A percentile compares a stretch with the other conserved stretches of the same genome.
phyloP scores from a whole-genome alignment of 1,140 invertebrate species.

The Holotrichia oblita region DNA sequence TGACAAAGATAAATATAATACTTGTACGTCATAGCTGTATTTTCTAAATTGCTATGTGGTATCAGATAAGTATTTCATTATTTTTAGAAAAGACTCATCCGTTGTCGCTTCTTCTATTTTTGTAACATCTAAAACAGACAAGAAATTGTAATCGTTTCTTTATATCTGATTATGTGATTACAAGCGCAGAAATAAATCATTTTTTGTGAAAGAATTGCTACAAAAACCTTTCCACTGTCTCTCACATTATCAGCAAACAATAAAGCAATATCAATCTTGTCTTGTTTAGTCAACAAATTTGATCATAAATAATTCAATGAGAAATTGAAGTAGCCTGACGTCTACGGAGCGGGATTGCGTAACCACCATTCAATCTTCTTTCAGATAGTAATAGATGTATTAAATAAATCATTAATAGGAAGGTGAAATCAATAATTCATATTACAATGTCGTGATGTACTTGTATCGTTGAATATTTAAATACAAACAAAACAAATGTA shows the following conservation, averaged over 20 bases:
- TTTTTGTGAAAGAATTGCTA: not conserved
- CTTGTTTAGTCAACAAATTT: slow-evolving; percentile 19
- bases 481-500: not conserved
- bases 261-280: slow-evolving; percentile 6
- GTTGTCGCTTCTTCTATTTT: not conserved
- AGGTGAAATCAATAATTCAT: slow-evolving; percentile 33
- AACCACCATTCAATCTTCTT: slow-evolving; percentile 7
- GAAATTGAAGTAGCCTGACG: slow-evolving; percentile 12
- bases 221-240: not conserved
- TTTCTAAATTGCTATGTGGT: too few species aligned
- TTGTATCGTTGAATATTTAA: not conserved
- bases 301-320: slow-evolving; percentile 29
- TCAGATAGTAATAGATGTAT: slow-evolving; percentile 3
- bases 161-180: slow-evolving; percentile 12
- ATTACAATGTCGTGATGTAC: not conserved
- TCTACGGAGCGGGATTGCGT: not conserved
- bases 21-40: too few species aligned
- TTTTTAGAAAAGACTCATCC: not conserved
- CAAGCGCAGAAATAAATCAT: not conserved
- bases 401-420: slow-evolving; percentile 18
- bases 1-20: too few species aligned
- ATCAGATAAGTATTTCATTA: too few species aligned
- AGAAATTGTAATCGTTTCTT: not conserved
- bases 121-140: not conserved
- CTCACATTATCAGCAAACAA: not conserved